These are phyloP conservation scores for Brevimyrus niger DNA, from an alignment of 2,113 vertebrate species.

Conservation along the genomic window DNA sequence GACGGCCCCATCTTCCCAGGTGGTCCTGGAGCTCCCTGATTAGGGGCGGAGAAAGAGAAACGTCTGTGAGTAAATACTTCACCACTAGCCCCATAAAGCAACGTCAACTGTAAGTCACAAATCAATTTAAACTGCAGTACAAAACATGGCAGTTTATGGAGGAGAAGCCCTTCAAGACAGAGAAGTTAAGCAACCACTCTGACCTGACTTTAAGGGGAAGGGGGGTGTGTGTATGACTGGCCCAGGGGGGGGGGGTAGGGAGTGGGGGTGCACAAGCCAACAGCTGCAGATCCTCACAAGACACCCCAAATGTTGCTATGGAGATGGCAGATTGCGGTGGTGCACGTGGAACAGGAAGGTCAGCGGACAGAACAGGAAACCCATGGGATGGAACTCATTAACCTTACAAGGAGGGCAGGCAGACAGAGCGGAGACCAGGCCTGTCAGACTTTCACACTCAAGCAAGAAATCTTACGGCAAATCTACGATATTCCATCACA, in stretches of 20 bases:
- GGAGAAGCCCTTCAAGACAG: background rate
- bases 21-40: slow-evolving; percentile 78
- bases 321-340: background rate
- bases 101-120: background rate
- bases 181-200: background rate
- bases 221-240: background rate
- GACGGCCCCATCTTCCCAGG: slow-evolving; percentile 79
- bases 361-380: background rate
- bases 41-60: slow-evolving; percentile 33
- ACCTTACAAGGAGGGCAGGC: background rate
- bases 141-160: background rate
- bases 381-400: background rate
- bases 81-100: background rate
- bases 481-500: background rate
- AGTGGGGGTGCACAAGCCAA: background rate
- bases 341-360: background rate
- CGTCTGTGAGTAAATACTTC: background rate
- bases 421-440: background rate
- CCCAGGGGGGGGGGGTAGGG: too few relatives aligned
- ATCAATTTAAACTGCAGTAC: background rate
- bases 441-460: background rate
- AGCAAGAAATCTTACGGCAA: background rate
- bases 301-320: background rate
- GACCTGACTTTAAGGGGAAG: background rate
- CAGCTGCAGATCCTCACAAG: slow-evolving; percentile 12